Percentiles rank a stretch among this genome's conserved stretches.
Conservation (phyloP, 2,888 invertebrate species). For the Polydrusus tereticollis region DNA sequence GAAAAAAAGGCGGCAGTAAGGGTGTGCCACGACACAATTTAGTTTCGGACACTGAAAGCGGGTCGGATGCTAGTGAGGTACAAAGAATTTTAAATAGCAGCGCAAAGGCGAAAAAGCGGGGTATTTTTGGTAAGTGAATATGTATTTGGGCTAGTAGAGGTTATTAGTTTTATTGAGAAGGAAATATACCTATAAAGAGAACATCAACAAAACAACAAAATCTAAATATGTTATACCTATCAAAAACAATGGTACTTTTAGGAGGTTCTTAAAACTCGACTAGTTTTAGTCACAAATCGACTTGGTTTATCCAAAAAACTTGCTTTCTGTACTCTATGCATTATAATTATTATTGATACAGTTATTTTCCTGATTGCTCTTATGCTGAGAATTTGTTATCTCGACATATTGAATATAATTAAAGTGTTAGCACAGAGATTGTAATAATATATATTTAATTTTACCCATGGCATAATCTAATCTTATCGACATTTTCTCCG, state of each 20-base stretch:
- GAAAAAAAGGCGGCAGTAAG: conserved; percentile 15
- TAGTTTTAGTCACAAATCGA: too few species aligned
- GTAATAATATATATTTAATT: conserved; percentile 15
- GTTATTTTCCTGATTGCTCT: not conserved
- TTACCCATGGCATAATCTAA: conserved; percentile 1
- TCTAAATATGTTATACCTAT: too few species aligned
- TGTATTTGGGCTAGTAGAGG: conserved; percentile 41
- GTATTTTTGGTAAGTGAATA: conserved; percentile 60
- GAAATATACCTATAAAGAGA: conserved; percentile 23
- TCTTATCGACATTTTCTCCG: conserved; percentile 9
- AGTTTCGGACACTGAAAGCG: conserved; percentile 76
- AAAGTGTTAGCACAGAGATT: conserved; percentile 7
- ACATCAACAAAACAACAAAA: not conserved
- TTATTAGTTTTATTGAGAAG: conserved; percentile 55
- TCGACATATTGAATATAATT: not conserved
- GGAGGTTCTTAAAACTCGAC: too few species aligned
- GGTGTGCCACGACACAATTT: conserved; percentile 26
- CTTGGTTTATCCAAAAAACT: too few species aligned
- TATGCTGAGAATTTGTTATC: not conserved
- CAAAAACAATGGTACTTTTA: too few species aligned
- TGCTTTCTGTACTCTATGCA: too few species aligned
- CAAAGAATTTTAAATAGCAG: conserved; percentile 73
- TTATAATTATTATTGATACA: not conserved
- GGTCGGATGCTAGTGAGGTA: conserved; percentile 80
- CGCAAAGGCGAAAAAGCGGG: conserved; percentile 60